phyloP scores from a whole-genome alignment of 2,888 invertebrate species.

The Eilema caniola region DNA sequence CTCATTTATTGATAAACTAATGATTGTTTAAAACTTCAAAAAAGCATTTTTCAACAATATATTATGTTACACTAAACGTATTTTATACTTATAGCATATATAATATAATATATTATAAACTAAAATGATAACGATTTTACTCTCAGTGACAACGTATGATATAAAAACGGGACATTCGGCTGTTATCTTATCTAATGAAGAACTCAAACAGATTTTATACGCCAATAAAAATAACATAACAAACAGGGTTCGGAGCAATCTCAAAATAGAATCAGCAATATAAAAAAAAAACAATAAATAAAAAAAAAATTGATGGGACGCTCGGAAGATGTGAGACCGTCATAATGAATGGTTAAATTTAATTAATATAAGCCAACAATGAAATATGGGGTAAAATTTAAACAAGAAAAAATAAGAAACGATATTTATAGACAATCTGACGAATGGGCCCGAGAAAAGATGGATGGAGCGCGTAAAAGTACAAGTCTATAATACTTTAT shows the following conservation, averaged over 20 bases:
- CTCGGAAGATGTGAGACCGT: neutral
- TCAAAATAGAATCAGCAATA: conserved; percentile 27
- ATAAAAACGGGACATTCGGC: conserved; percentile 3
- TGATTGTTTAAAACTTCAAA: no score
- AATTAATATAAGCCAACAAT: neutral
- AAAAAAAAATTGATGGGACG: conserved; percentile 28
- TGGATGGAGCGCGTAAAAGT: no score
- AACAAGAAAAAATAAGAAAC: neutral
- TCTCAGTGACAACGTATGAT: neutral
- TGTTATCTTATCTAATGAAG: conserved; percentile 19
- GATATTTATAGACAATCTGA: no score
- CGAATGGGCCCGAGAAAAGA: no score
- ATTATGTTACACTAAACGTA: no score
- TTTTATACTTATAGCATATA: no score
- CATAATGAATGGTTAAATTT: neutral
- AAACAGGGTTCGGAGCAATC: conserved; percentile 19
- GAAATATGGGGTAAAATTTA: neutral
- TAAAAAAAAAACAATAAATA: conserved; percentile 38
- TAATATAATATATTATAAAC: no score
- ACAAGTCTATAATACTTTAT: no score
- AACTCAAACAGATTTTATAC: conserved; percentile 14
- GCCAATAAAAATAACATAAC: conserved; percentile 15
- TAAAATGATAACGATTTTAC: no score
- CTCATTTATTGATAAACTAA: no score
- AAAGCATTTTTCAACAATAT: no score